Evolutionary conservation across 2,888 invertebrate genomes (phyloP).

Genomic region (Caenorhabditis doughertyi): DNA sequence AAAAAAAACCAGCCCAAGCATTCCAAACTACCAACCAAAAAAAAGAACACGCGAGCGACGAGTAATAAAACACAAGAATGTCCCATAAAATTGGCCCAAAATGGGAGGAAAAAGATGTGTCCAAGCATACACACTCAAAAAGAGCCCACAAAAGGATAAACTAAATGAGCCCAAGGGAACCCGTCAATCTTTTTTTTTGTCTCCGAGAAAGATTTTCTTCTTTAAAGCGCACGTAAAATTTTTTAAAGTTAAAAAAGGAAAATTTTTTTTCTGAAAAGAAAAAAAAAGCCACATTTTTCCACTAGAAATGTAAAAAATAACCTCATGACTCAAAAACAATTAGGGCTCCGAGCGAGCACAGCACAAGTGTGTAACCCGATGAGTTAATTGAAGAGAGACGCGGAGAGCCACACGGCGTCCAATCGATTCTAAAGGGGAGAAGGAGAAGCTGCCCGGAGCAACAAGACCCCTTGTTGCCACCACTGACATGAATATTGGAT

Average conservation of each 20-base stretch:
- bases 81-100: conserved; percentile 42
- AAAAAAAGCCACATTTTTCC: too few relatives aligned
- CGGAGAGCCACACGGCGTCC: conserved; percentile 45
- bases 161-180: conserved; percentile 51
- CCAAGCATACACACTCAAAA: not conserved
- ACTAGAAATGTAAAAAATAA: too few relatives aligned
- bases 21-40: not conserved
- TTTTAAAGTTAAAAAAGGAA: too few relatives aligned
- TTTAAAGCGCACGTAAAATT: not conserved
- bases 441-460: not conserved
- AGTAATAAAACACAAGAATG: conserved; percentile 12
- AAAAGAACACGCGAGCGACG: not conserved
- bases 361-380: conserved; percentile 4
- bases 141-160: conserved; percentile 39
- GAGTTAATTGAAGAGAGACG: conserved; percentile 40
- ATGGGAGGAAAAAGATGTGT: conserved; percentile 14
- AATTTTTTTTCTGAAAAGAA: too few relatives aligned
- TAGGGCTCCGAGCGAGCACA: not conserved
- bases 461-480: not conserved
- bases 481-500: conserved; percentile 45
- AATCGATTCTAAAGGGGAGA: conserved; percentile 30
- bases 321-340: conserved; percentile 9
- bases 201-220: not conserved
- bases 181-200: not conserved
- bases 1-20: conserved; percentile 5